phyloP scores from a whole-genome alignment of 2,888 invertebrate species.

The Morpho achilles region DNA sequence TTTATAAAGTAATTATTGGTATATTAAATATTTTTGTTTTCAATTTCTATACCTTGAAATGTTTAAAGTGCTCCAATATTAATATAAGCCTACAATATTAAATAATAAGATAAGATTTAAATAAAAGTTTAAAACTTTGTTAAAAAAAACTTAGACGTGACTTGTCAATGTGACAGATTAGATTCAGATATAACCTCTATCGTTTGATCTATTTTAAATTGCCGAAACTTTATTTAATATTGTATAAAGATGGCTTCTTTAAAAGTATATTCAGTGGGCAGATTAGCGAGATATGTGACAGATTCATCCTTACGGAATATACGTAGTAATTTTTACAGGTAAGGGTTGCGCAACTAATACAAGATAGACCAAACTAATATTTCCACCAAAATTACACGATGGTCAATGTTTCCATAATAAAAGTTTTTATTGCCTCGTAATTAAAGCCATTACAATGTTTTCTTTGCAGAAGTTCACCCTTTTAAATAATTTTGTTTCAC shows the following conservation, averaged over 20 bases:
- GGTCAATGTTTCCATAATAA: background rate
- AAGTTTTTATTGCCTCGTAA: background rate
- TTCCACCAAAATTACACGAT: background rate
- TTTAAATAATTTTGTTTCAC: background rate
- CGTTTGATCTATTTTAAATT: constrained; percentile 19
- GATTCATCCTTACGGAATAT: constrained; percentile 66
- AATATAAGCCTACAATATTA: too few relatives aligned
- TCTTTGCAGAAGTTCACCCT: too few relatives aligned
- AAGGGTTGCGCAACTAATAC: constrained; percentile 65
- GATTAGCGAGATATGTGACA: constrained; percentile 66
- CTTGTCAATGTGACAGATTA: constrained; percentile 8
- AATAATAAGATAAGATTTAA: too few relatives aligned
- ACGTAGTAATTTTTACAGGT: constrained; percentile 68
- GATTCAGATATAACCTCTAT: constrained; percentile 44
- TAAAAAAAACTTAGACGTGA: constrained; percentile 4
- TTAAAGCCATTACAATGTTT: too few relatives aligned
- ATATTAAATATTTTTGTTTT: too few relatives aligned
- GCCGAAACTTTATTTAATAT: constrained; percentile 13
- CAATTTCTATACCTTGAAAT: too few relatives aligned
- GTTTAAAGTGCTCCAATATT: too few relatives aligned
- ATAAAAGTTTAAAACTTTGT: background rate
- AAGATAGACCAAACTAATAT: background rate
- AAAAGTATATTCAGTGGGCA: constrained; percentile 67
- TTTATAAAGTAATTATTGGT: too few relatives aligned
- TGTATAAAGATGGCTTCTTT: constrained; percentile 67